Base-by-base conservation (phyloP, 2,888 invertebrate genomes). In the Pocota personata region DNA sequence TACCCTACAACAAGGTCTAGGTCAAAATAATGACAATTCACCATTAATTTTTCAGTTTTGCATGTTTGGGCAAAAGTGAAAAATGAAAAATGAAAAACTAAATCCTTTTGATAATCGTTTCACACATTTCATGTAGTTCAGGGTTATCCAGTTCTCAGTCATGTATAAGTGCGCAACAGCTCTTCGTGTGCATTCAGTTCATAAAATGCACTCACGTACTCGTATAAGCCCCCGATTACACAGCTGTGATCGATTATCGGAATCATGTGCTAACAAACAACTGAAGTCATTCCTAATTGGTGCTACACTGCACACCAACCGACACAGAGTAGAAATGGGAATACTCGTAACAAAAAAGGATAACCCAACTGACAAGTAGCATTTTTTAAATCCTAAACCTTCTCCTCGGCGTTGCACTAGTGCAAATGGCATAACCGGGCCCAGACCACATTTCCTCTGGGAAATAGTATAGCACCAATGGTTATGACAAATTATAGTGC, bases 401-500 rank as follows among this genome's bases (percentile, higher is more conserved):
- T 5, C 8, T 3, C 43, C 7, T 16, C 1, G 46, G 14, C n/a
- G 14, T 12, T 58, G 8, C 27, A 40, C 24, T 30, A 24, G 14
- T 16, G 62, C 67, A 16, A 52, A 8, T 27, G 27, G 30, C 37
- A 69, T 16, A 43, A 43, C 14, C 55, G 27, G 19, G 12, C n/a
- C n/a, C n/a, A n/a, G n/a, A n/a, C 55, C 30, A 52, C 27, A 55
- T 55, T 40, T 40, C 40, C 55, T 19, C 62, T 21, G 24, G 24
- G 32, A 46, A 55, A 30, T 12, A 37, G 37, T 14, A 27, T n/a
- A n/a, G 32, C 16, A 69, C 55, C 55, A 12, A 69, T 69, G 43
- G 55, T 69, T 69, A 69, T 69, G 69, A 69, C 69, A 69, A 69
- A 69, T 69, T 69, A 69, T 55, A 57, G 57, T 60, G 30, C 24